These are phyloP conservation scores for Portunus trituberculatus DNA, from an alignment of 1,140 invertebrate species.

Conservation along the genomic window DNA sequence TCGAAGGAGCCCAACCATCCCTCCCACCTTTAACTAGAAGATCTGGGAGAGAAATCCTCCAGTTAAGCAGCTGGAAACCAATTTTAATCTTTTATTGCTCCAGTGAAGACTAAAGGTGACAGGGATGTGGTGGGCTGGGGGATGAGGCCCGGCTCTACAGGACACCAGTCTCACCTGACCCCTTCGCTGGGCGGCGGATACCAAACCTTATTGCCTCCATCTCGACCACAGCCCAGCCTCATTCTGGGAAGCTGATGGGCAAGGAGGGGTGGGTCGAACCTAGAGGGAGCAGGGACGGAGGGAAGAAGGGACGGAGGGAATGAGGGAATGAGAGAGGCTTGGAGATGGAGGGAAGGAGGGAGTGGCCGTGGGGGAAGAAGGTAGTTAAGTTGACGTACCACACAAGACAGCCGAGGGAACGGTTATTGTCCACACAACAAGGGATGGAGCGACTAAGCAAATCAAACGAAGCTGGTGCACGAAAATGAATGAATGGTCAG, in stretches of 20 bases:
- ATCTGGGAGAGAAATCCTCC: neutral
- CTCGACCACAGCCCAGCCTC: neutral
- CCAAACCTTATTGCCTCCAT: neutral
- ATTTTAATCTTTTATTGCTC: conserved; percentile 41
- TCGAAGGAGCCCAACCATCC: neutral
- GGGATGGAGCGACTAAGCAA: too few species aligned
- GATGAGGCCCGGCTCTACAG: neutral
- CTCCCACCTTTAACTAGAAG: neutral
- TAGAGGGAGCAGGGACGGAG: neutral
- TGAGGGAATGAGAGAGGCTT: neutral
- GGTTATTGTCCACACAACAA: too few species aligned
- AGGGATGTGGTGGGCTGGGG: conserved; percentile 8
- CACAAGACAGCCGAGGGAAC: neutral
- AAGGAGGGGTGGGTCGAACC: neutral
- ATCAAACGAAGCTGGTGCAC: too few species aligned
- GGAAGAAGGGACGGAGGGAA: neutral
- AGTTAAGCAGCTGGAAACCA: conserved; percentile 48
- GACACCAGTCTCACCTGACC: neutral
- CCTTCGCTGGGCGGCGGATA: neutral
- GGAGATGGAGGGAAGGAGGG: conserved; percentile 5
- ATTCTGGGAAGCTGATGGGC: neutral
- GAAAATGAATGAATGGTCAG: too few species aligned
- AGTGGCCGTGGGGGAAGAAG: neutral
- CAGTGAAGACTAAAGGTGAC: conserved; percentile 42
- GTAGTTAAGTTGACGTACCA: neutral